Evolutionary conservation across 2,888 invertebrate genomes (phyloP), one percentile per base, ranked within the genome.

Genomic region (Clivina fossor): DNA sequence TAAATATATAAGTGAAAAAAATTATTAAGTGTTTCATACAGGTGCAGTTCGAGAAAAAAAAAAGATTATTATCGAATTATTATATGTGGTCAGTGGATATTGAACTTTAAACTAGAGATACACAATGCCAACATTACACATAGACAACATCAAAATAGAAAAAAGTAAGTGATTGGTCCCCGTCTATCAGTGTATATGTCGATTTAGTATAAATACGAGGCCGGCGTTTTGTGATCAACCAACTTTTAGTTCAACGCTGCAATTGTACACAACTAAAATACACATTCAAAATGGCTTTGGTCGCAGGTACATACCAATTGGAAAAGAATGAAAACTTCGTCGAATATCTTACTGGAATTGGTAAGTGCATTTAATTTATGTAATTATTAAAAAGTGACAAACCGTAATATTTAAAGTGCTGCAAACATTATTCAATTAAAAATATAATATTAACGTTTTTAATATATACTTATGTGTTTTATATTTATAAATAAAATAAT

Each of bases 291-390:
- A 55, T 55, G 55, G 55, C 55, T 11, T 24, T 47, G 2, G 26
- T 55, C n/a, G 30, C 55, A 7, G 67, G 66, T n/a, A 61, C 58
- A 47, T 66, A 63, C 57, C 35, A 62, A 32, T 48, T 66, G 18
- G 56, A 59, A 5, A 61, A 56, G 18, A 65, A 65, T 37, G 63
- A 64, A 37, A 60, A 64, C 53, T 65, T 66, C 43, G 60, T 56
- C 9, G 61, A 65, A 58, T 63, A 66, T 54, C 58, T 66, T 18
- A 58, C 58, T 4, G 63, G 62, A 2, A 53, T 66, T 37, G 65
- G 67, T 67, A 62, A 48, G 63, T 58, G n/a, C n/a, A n/a, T n/a
- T n/a, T n/a, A n/a, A n/a, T n/a, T n/a, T n/a, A n/a, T n/a, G n/a
- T n/a, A n/a, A n/a, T n/a, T n/a, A n/a, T n/a, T n/a, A n/a, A n/a